Base-by-base conservation (phyloP, 2,113 vertebrate species). In the Bujurquina vittata region DNA sequence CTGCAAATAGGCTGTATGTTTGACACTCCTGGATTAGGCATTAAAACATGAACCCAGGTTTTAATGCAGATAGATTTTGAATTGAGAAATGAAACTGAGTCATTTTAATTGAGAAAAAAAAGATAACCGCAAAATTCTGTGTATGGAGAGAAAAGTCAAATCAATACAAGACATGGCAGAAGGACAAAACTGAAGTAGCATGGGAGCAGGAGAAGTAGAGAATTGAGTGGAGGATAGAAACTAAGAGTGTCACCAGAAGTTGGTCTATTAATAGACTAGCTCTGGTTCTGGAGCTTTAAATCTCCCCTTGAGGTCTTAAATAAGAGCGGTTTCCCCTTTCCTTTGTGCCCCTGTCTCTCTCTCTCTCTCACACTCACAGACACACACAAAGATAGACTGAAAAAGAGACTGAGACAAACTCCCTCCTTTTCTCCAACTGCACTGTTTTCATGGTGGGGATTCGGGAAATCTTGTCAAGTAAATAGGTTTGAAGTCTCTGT, bases 261-360 rank as follows among this genome's bases (percentile, higher is more conserved):
- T 22, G 6, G 49, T 81, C 86, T 88, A 86, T 89, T 90, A 85
- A 90, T 88, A 90, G 81, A 85, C 6, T 2, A 31, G 86, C 74
- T 85, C 43, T 82, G 63, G 17, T 72, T 77, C 73, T 54, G 20
- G 43, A 79, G 82, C 77, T 90, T 88, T 90, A 87, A 92, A 87
- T 86, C 85, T 65, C 40, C 76, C 79, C 79, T 35, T 63, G 74
- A 82, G 84, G 85, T 75, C 75, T 86, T 76, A 69, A 87, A 83
- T 55, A 72, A 73, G 61, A 84, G 67, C 67, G 9, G 40, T n/a
- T 84, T 55, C 62, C 63, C 49, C 26, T 85, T 75, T 60, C n/a
- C 65, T 80, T 58, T 67, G 29, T 56, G 59, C 23, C 75, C 35
- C 56, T 11, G 65, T 58, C 57, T 37, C 35, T 37, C 35, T 37